Percentiles rank a stretch among this genome's conserved stretches.
Conservation (phyloP, 1,140 invertebrate species). For the Lithobius niger region DNA sequence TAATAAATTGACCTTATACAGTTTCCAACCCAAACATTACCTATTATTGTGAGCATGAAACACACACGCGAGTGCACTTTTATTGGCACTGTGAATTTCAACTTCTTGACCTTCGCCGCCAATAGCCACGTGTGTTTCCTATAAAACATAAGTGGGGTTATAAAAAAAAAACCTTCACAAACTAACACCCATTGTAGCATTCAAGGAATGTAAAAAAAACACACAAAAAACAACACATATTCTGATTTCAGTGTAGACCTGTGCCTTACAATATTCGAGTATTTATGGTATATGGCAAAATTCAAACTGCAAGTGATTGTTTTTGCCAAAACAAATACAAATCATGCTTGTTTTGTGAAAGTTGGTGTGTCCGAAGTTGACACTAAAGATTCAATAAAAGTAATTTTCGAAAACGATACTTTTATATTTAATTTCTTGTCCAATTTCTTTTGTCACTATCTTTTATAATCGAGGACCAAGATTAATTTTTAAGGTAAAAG, state of each 20-base stretch:
- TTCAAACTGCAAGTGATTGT: too few species aligned
- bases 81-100: slow-evolving; percentile 13
- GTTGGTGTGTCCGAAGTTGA: not conserved
- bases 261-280: too few species aligned
- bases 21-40: not conserved
- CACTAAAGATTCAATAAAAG: not conserved
- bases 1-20: not conserved
- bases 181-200: not conserved
- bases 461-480: slow-evolving; percentile 31
- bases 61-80: slow-evolving; percentile 23
- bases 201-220: not conserved
- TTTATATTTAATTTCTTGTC: not conserved
- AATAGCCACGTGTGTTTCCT: not conserved
- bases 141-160: not conserved
- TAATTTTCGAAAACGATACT: not conserved
- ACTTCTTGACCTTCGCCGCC: not conserved
- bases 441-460: slow-evolving; percentile 1
- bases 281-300: too few species aligned
- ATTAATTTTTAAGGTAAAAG: not conserved
- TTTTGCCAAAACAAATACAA: slow-evolving; percentile 13
- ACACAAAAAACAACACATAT: not conserved
- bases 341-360: not conserved
- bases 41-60: slow-evolving; percentile 41
- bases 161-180: not conserved
- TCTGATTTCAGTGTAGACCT: too few species aligned